Conservation (phyloP, 92 coral and sea anemone genomes). For the Parazoanthus darwini region DNA sequence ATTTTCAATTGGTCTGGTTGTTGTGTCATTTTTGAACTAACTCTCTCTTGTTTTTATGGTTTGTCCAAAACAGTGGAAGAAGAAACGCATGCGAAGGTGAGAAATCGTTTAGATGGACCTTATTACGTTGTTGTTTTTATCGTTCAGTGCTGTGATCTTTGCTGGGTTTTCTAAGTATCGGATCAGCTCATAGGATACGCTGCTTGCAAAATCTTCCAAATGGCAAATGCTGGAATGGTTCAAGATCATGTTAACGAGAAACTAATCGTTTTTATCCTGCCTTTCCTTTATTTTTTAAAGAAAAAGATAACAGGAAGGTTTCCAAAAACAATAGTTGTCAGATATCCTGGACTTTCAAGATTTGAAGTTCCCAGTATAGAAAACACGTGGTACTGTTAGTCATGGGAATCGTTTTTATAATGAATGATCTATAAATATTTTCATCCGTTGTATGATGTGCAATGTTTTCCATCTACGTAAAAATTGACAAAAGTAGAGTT, state of each 20-base stretch:
- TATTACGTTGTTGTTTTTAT: neutral
- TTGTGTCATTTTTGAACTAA: neutral
- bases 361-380: neutral
- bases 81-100: conserved; percentile 47
- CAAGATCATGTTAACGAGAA: neutral
- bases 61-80: conserved; percentile 26
- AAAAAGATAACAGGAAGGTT: neutral
- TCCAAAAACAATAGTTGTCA: neutral
- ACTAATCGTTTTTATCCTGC: neutral
- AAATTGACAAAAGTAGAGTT: no score
- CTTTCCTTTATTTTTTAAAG: neutral
- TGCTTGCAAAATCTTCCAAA: neutral
- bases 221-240: neutral
- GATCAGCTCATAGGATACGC: neutral
- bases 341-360: neutral
- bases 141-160: neutral
- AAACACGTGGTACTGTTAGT: neutral
- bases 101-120: neutral
- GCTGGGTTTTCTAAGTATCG: neutral
- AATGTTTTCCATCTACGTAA: no score
- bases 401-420: no score
- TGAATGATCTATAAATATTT: no score
- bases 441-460: neutral
- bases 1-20: neutral
- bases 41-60: neutral